Base-by-base conservation (phyloP, 2,113 vertebrate genomes). In the Gadus macrocephalus region DNA sequence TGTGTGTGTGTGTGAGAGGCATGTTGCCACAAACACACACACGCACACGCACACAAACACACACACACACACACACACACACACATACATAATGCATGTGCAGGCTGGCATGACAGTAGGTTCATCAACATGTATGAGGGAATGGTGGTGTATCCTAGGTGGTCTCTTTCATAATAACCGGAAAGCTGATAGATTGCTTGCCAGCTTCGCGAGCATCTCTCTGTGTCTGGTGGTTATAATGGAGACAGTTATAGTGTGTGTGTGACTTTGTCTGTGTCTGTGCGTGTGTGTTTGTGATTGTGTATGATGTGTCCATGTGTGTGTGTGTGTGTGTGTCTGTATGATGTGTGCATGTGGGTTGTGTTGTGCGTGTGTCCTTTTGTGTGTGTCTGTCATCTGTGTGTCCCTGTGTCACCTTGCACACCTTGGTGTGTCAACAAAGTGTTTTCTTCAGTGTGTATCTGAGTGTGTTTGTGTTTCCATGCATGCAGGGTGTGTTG, bases 331-430 rank as follows among this genome's bases (percentile, higher is more conserved):
- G 49, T 56, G 2, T 71, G 61, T 59, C 31, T 65, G 56, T 72
- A 69, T 72, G 56, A 66, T 66, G 55, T 61, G 64, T 71, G 56
- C 53, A 31, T 65, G 56, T 49, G 67, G 61, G 68, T 49, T 71
- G 6, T 35, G 31, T 35, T 4, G 4, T 35, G 31, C 25, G 66
- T 22, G 77, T 65, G 60, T 58, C 27, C 42, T 16, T 31, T 3
- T 58, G 49, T 56, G 7, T 49, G 49, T 42, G 64, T 56, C 12
- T 20, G 53, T 27, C 25, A 85, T 83, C 74, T 81, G 81, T 81
- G 81, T 86, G 82, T 88, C 85, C 87, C 79, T 86, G 83, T 88
- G 85, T 86, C 85, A 87, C 78, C 53, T 25, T 81, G 78, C 63
- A 78, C 77, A 70, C 73, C 71, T 81, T 80, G 77, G 74, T 71